Conservation (phyloP, 2,888 invertebrate genomes). For the Chrysolina americana region DNA sequence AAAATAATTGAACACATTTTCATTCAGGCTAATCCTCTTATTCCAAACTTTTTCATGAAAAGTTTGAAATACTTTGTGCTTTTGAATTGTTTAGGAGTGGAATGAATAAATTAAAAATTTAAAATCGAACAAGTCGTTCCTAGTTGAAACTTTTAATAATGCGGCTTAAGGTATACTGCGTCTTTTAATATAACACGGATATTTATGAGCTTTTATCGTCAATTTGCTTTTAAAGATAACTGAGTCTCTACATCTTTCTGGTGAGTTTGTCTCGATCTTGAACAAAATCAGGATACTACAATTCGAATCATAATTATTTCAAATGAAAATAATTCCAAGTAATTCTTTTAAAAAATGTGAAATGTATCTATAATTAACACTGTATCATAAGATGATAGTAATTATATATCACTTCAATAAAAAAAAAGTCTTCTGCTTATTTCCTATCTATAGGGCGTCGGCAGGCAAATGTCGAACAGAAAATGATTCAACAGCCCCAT, state of each 20-base stretch:
- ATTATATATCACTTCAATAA: too few species aligned
- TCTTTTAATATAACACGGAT: not conserved
- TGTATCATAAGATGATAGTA: too few species aligned
- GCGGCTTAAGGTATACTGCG: not conserved
- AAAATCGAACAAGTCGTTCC: conserved; percentile 9
- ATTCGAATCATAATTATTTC: too few species aligned
- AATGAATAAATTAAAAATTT: conserved; percentile 1
- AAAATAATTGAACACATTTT: conserved; percentile 6
- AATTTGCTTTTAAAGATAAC: not conserved
- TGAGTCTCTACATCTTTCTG: not conserved
- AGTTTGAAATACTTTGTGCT: not conserved
- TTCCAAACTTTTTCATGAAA: not conserved
- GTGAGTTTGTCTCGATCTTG: too few species aligned
- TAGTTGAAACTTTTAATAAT: not conserved
- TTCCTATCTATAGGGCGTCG: too few species aligned
- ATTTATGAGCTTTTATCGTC: not conserved
- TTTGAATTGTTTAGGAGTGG: not conserved
- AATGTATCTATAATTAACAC: too few species aligned
- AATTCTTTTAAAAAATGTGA: too few species aligned
- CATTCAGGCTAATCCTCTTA: not conserved
- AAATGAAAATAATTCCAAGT: too few species aligned
- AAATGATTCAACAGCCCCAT: too few species aligned
- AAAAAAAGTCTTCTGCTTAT: too few species aligned
- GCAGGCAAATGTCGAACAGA: too few species aligned
- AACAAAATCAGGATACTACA: too few species aligned